A percentile compares a stretch with the other conserved stretches of the same genome.
phyloP scores from a whole-genome alignment of 2,888 invertebrate species.

The Seladonia tumulorum region DNA sequence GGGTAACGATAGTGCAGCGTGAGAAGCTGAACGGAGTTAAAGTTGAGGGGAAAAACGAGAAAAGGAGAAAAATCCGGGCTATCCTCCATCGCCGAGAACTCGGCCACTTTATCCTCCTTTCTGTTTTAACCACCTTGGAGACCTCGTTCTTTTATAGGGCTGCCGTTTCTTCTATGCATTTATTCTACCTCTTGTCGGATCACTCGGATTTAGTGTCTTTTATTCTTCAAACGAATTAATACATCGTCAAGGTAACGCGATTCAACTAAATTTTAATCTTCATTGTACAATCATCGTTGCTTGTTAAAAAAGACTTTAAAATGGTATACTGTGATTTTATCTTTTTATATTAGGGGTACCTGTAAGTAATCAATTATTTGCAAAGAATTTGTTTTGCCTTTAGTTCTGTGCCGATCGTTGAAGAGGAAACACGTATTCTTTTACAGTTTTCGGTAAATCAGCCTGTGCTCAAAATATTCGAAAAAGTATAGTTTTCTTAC shows the following conservation, averaged over 20 bases:
- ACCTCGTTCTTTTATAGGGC: constrained; percentile 31
- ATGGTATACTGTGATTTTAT: too few relatives aligned
- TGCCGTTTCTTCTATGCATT: constrained; percentile 37
- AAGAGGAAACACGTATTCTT: too few relatives aligned
- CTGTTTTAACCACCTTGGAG: constrained; percentile 30
- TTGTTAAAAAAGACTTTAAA: neutral
- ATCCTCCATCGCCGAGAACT: constrained; percentile 33
- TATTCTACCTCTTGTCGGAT: constrained; percentile 42
- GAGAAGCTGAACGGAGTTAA: constrained; percentile 31
- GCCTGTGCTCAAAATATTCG: too few relatives aligned
- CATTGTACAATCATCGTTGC: neutral
- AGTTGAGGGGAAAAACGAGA: constrained; percentile 41
- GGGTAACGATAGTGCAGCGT: constrained; percentile 23
- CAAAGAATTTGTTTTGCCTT: too few relatives aligned
- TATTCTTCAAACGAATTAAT: constrained; percentile 5
- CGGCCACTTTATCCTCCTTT: constrained; percentile 54
- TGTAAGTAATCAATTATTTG: too few relatives aligned
- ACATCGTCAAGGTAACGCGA: neutral
- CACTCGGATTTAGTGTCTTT: constrained; percentile 21
- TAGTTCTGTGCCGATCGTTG: too few relatives aligned
- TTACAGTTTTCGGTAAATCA: too few relatives aligned
- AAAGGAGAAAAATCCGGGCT: constrained; percentile 20
- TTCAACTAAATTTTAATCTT: neutral
- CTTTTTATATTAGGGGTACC: too few relatives aligned
- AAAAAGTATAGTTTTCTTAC: too few relatives aligned